Percentiles rank a stretch among this genome's conserved stretches.
Evolutionary conservation across 1,140 invertebrate species (phyloP).

Genomic region (Pogonomyrmex californicus): DNA sequence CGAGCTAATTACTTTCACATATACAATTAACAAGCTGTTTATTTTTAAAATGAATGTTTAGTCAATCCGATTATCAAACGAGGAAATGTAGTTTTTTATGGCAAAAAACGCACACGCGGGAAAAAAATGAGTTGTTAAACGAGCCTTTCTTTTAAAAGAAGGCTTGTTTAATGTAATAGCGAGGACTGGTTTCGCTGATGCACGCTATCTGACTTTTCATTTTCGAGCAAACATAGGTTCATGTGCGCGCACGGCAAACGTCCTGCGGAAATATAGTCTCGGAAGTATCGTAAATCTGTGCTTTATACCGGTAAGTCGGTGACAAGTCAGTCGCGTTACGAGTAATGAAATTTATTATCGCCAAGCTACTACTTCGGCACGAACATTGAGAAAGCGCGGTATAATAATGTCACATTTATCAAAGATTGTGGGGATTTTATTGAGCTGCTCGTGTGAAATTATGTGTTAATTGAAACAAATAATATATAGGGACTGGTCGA

Average conservation of each 20-base stretch:
- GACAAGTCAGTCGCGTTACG: conserved; percentile 32
- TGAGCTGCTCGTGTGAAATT: background rate
- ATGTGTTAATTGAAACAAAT: background rate
- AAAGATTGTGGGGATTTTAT: background rate
- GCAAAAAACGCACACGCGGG: background rate
- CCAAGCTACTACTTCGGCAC: background rate
- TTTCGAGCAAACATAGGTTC: background rate
- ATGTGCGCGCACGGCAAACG: background rate
- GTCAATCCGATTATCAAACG: background rate
- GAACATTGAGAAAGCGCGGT: conserved; percentile 19
- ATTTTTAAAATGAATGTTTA: background rate
- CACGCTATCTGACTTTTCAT: background rate
- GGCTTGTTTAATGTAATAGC: background rate
- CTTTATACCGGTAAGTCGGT: conserved; percentile 1
- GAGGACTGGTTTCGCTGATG: conserved; percentile 27
- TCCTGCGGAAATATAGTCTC: background rate
- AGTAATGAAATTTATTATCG: conserved; percentile 64
- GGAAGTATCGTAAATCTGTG: conserved; percentile 49
- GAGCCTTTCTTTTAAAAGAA: background rate
- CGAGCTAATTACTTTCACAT: conserved; percentile 7
- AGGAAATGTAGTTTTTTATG: background rate
- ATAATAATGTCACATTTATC: conserved; percentile 12
- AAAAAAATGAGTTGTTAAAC: background rate
- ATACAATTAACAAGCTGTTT: too few relatives aligned
- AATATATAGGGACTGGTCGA: background rate